Conservation (phyloP, 2,113 vertebrate species). For the Mohoua ochrocephala region DNA sequence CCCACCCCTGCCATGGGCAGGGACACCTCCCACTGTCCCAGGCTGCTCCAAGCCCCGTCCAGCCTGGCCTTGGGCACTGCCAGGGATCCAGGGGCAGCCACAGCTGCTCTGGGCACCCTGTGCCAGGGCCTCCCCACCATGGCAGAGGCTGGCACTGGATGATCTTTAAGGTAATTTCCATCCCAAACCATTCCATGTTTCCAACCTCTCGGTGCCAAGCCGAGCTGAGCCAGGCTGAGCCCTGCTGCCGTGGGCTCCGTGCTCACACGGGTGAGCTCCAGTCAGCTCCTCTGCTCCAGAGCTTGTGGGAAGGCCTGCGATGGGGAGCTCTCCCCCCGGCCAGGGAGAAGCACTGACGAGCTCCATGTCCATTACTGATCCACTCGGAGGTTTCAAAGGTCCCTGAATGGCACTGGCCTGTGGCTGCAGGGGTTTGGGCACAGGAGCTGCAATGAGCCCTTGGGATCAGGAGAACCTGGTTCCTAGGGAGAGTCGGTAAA, state of each 20-base stretch:
- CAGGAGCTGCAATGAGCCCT: neutral
- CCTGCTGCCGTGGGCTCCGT: neutral
- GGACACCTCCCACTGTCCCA: neutral
- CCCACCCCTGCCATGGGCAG: neutral
- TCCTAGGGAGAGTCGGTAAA: fast-evolving
- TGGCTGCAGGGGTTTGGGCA: neutral
- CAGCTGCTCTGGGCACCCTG: neutral
- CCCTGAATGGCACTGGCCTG: fast-evolving
- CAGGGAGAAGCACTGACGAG: fast-evolving
- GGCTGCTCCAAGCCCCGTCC: fast-evolving
- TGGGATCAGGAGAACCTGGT: neutral
- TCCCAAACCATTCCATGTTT: neutral
- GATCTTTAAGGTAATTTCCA: neutral
- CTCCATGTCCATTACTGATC: neutral
- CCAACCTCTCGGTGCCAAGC: fast-evolving
- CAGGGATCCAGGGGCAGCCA: neutral
- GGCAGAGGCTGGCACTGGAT: neutral
- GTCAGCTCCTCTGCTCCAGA: fast-evolving
- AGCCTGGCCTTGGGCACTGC: fast-evolving
- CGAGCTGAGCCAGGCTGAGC: neutral
- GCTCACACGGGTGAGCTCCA: neutral
- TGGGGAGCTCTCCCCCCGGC: fast-evolving
- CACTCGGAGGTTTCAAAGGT: neutral
- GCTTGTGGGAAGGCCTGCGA: fast-evolving
- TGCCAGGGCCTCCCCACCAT: fast-evolving